Percentiles rank a stretch among this genome's conserved stretches.
Evolutionary conservation across 2,797 vertebrate genomes (phyloP).

Genomic region (Emys orbicularis): DNA sequence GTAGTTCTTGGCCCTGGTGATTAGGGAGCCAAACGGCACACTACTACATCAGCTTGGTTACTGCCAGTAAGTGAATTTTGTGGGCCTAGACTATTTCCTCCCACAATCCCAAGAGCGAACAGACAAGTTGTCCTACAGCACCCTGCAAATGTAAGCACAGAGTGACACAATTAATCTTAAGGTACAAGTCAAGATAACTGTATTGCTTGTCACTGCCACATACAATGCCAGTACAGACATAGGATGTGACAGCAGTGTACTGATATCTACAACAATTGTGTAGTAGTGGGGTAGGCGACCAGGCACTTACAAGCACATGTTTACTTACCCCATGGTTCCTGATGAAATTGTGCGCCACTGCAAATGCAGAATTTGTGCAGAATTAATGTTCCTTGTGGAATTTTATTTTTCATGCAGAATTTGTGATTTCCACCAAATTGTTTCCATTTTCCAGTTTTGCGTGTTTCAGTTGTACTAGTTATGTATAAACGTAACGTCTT

Average conservation of each 20-base stretch:
- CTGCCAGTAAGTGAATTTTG: not conserved
- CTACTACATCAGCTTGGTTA: not conserved
- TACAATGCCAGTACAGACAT: not conserved
- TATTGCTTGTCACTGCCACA: not conserved
- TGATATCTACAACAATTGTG: not conserved
- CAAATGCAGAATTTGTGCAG: not conserved
- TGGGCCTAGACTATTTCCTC: not conserved
- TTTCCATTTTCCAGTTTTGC: not conserved
- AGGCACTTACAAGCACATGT: not conserved
- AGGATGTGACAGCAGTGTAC: rapidly evolving
- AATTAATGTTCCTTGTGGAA: not conserved
- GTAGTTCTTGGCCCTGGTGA: not conserved
- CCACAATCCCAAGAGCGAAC: not conserved
- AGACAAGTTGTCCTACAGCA: not conserved
- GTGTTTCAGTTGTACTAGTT: not conserved
- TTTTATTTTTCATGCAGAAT: not conserved
- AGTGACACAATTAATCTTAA: not conserved
- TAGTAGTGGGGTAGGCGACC: not conserved
- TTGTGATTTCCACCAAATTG: not conserved
- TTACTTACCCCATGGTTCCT: not conserved
- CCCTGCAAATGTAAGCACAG: not conserved
- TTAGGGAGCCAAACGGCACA: not conserved
- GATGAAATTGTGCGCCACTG: not conserved
- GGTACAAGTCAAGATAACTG: not conserved
- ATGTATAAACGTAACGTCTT: not conserved